Evolutionary conservation across 2,797 vertebrate genomes (phyloP).

Genomic region (Spheniscus humboldti): DNA sequence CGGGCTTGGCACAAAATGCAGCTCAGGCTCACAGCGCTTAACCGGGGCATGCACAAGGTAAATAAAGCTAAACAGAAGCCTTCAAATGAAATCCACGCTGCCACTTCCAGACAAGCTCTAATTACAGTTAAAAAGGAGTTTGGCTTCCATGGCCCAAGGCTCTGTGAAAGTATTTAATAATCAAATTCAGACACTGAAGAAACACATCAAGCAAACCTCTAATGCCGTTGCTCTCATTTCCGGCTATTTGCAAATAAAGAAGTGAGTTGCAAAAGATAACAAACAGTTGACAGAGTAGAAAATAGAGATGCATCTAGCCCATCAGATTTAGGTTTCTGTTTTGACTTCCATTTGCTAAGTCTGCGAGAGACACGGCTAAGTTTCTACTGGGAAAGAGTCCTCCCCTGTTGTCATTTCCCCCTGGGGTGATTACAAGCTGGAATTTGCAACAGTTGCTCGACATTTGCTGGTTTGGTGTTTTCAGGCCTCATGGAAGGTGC

Average conservation of each 20-base stretch:
- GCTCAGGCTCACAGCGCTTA: not conserved
- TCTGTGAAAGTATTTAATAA: not conserved
- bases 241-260: not conserved
- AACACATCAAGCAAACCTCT: not conserved
- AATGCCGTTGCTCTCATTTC: not conserved
- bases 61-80: not conserved
- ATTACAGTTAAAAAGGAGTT: not conserved
- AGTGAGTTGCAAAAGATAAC: not conserved
- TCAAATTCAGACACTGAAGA: not conserved
- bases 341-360: not conserved
- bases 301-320: not conserved
- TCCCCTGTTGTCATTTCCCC: not conserved
- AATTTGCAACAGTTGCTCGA: not conserved
- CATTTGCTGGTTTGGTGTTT: not conserved
- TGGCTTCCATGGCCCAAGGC: not conserved
- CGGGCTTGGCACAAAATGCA: not conserved
- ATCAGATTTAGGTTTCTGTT: not conserved
- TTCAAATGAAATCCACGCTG: not conserved
- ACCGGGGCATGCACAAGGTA: not conserved
- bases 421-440: not conserved
- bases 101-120: not conserved
- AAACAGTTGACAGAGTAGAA: not conserved
- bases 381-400: not conserved
- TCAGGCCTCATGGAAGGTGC: not conserved
- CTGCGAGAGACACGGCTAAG: rapidly evolving